These are phyloP conservation scores for Oophaga sylvatica DNA, from an alignment of 2,797 vertebrate genomes.

Conservation along the genomic window DNA sequence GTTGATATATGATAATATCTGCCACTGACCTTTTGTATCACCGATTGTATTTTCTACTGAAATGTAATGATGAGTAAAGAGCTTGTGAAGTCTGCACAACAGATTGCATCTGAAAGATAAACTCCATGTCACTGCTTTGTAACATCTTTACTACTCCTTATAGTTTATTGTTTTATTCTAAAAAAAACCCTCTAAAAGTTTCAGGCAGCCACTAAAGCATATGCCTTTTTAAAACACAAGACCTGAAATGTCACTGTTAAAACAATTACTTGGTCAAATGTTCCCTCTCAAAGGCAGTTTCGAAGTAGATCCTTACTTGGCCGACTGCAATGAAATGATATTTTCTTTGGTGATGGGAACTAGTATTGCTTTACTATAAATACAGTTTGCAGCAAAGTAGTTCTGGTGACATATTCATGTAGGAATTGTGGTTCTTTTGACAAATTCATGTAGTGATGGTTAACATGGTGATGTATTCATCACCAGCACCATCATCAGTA, in stretches of 20 bases:
- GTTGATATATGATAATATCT: constrained; percentile 27
- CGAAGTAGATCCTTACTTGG: not conserved
- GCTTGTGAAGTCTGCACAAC: not conserved
- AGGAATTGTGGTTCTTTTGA: no score
- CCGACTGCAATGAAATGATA: constrained; percentile 27
- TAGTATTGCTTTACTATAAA: constrained; percentile 15
- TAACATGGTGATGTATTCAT: no score
- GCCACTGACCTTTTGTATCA: constrained; percentile 33
- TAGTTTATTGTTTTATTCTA: not conserved
- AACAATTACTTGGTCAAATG: constrained; percentile 38
- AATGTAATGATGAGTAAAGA: not conserved
- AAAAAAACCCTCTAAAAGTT: constrained; percentile 15
- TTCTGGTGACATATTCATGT: no score
- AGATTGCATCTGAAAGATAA: constrained; percentile 31
- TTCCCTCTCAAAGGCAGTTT: constrained; percentile 32
- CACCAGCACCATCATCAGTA: no score
- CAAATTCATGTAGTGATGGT: no score
- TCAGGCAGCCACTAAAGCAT: not conserved
- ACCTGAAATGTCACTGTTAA: constrained; percentile 23
- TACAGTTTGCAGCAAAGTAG: no score
- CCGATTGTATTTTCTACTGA: constrained; percentile 3
- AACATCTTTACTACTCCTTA: not conserved
- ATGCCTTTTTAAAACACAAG: constrained; percentile 19
- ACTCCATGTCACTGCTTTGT: constrained; percentile 19
- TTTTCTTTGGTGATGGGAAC: not conserved